Conservation (phyloP, 1,140 invertebrate genomes). For the Chironomus tepperi region DNA sequence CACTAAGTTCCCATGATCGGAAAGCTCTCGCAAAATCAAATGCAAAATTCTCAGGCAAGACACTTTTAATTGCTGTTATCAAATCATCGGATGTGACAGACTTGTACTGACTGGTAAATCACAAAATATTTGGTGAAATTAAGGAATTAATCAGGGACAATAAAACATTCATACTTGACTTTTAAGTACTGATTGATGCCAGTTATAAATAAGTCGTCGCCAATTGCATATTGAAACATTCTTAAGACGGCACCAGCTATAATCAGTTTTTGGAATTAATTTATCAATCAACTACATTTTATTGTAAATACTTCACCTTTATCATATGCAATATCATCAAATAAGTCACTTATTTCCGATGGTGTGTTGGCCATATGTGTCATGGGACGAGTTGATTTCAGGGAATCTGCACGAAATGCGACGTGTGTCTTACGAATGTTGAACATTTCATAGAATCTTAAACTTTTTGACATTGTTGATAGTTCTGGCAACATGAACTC, state of each 20-base stretch:
- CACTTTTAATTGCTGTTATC: conserved; percentile 52
- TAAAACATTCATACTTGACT: conserved; percentile 27
- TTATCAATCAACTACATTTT: too few relatives aligned
- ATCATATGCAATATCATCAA: conserved; percentile 44
- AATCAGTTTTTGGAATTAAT: too few relatives aligned
- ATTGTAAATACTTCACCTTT: conserved; percentile 32
- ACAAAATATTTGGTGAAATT: background rate
- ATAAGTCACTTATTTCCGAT: conserved; percentile 49
- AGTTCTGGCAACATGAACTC: conserved; percentile 35
- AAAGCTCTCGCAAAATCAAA: conserved; percentile 43
- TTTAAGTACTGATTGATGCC: conserved; percentile 52
- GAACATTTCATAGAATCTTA: conserved; percentile 72
- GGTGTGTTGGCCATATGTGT: conserved; percentile 61
- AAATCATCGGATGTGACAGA: conserved; percentile 56
- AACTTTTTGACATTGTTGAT: conserved; percentile 44
- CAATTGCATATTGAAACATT: conserved; percentile 63
- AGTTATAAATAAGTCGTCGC: conserved; percentile 48
- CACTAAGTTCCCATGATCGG: conserved; percentile 85
- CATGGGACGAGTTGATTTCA: conserved; percentile 60
- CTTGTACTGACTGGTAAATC: conserved; percentile 34
- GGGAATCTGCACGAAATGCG: conserved; percentile 51
- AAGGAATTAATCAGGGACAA: background rate
- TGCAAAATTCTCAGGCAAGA: conserved; percentile 30
- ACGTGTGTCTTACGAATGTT: conserved; percentile 53
- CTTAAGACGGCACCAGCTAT: conserved; percentile 58